These are phyloP conservation scores for Mycalesis mineus DNA, from an alignment of 2,888 invertebrate species.

Conservation along the genomic window DNA sequence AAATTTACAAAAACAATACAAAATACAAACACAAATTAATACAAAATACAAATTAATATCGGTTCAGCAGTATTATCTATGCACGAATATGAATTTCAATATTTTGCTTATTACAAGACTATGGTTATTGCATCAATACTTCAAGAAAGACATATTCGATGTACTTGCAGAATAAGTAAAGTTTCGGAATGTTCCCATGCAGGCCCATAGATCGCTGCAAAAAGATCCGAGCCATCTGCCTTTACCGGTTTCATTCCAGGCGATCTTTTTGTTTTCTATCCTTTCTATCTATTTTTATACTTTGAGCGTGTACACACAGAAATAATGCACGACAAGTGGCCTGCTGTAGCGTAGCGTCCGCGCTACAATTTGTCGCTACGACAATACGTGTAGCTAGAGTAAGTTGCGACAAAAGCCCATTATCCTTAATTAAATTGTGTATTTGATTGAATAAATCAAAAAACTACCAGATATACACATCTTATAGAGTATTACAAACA, in stretches of 20 bases:
- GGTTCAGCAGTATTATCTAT: too few species aligned
- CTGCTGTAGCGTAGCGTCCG: neutral
- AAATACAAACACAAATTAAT: too few species aligned
- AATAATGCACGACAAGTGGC: neutral
- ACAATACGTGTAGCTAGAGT: too few species aligned
- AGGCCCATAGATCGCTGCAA: slow-evolving; percentile 46
- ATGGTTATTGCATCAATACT: neutral
- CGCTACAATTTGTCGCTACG: too few species aligned
- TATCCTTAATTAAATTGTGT: too few species aligned
- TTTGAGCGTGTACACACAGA: slow-evolving; percentile 10
- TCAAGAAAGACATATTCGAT: slow-evolving; percentile 4
- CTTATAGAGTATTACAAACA: too few species aligned
- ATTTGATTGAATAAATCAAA: too few species aligned
- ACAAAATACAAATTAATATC: too few species aligned
- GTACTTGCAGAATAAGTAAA: slow-evolving; percentile 33
- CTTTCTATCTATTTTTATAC: slow-evolving; percentile 60
- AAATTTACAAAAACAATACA: too few species aligned
- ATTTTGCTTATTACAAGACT: neutral
- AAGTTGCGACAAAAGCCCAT: too few species aligned
- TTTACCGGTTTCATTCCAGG: slow-evolving; percentile 56
- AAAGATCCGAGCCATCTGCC: slow-evolving; percentile 56
- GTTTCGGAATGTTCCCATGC: slow-evolving; percentile 60
- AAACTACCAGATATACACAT: too few species aligned
- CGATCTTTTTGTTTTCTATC: slow-evolving; percentile 58
- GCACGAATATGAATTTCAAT: too few species aligned